Evolutionary conservation across 2,113 vertebrate genomes (phyloP).

Genomic region (Mirounga angustirostris): DNA sequence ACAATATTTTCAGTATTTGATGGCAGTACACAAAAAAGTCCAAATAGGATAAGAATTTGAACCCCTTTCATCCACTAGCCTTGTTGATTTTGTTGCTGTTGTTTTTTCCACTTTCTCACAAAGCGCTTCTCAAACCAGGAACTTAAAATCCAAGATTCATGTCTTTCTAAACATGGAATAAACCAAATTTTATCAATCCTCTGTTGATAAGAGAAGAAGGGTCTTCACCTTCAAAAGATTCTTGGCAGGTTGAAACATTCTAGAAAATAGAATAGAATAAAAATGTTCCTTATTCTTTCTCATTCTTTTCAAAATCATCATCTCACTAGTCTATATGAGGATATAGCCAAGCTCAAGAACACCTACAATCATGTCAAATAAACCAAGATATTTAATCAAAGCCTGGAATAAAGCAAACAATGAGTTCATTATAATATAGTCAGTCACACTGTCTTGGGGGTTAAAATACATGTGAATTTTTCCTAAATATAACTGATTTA

Average conservation of each 20-base stretch:
- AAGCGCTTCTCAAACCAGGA: not conserved
- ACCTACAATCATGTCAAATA: not conserved
- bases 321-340: not conserved
- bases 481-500: not conserved
- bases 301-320: not conserved
- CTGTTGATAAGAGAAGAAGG: not conserved
- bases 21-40: not conserved
- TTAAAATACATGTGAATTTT: not conserved
- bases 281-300: not conserved
- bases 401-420: not conserved
- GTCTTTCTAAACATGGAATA: not conserved
- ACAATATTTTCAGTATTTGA: not conserved
- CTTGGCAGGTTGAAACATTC: not conserved
- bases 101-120: not conserved
- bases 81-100: not conserved
- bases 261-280: not conserved
- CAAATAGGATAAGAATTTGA: not conserved
- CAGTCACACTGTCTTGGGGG: not conserved
- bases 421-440: not conserved
- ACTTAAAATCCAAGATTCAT: not conserved
- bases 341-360: not conserved
- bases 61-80: not conserved
- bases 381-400: not conserved
- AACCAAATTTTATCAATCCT: not conserved
- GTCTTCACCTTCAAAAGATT: not conserved